Evolutionary conservation across 2,888 invertebrate species (phyloP), one percentile per base, ranked within the genome.

Genomic region (Thereva nobilitata): DNA sequence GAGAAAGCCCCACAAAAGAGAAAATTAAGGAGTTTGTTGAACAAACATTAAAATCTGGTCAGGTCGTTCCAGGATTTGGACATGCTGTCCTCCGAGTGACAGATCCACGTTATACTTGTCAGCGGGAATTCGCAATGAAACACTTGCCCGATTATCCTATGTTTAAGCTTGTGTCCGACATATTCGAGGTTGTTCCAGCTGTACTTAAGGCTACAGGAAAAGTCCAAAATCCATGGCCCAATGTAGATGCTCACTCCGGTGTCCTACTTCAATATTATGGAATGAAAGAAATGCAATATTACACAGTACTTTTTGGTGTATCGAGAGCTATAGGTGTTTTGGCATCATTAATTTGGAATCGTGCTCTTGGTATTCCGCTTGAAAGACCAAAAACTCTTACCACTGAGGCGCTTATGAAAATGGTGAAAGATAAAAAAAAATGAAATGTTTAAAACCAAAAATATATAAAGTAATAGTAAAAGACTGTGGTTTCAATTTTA

Each of bases 1-100:
- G 92, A 45, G 88, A 91, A 73, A 88, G 87, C 76, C 89, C 91
- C 68, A 87, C 90, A 8, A 94, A 96, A 77, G 91, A 95, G 0
- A 86, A 93, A 72, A 84, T 98, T 67, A 92, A 92, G 79, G 93
- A 96, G 69, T 97, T 93, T 84, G 92, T 95, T 78, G 93, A 92
- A 92, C 93, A 92, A 80, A 95, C 95, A 1, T 81, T 92, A 55
- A 89, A 90, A 81, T 85, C 86, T 71, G 91, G 91, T 67, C 88
- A 89, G 80, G 76, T 93, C 44, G 88, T 93, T 23, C 93, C 92
- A 45, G 93, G 92, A 34, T 93, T 91, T 76, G 92, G 93, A 1
- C 92, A 93, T 79, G 93, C 92, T 66, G 92, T 93, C 0, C 83
- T 93, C 54, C 84, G 92, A 68, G 89, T 89, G 78, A 92, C 92